A percentile compares a stretch with the other conserved stretches of the same genome.
Evolutionary conservation across 2,797 vertebrate species (phyloP).

Genomic region (Lophius americanus): DNA sequence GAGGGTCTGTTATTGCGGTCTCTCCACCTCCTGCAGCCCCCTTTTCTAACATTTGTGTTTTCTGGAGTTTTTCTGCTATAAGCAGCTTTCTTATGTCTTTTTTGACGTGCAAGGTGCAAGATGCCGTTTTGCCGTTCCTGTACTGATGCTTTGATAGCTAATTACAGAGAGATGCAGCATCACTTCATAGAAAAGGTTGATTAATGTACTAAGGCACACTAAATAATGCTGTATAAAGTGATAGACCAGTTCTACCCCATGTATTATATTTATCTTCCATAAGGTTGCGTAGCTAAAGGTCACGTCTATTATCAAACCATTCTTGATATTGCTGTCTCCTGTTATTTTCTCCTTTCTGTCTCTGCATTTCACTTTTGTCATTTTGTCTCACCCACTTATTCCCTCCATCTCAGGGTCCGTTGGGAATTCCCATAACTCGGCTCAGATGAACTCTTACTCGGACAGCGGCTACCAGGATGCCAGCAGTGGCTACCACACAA

Average conservation of each 20-base stretch:
- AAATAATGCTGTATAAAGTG: constrained; percentile 12
- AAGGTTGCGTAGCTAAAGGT: constrained; percentile 61
- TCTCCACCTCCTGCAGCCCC: constrained; percentile 36
- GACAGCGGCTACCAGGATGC: constrained; percentile 98
- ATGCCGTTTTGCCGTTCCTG: constrained; percentile 5
- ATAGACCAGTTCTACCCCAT: constrained; percentile 18
- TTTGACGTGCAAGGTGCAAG: neutral
- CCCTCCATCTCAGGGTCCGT: constrained; percentile 82
- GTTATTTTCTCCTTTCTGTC: constrained; percentile 7
- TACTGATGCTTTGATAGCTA: constrained; percentile 1
- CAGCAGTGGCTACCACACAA: constrained; percentile 89
- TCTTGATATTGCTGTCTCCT: constrained; percentile 27
- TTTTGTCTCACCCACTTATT: neutral
- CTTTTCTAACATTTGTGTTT: constrained; percentile 9
- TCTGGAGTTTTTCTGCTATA: neutral
- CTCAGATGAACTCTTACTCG: constrained; percentile 98
- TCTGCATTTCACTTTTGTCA: constrained; percentile 21
- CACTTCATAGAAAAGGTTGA: constrained; percentile 33
- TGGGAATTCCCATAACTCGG: constrained; percentile 95
- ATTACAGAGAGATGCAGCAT: constrained; percentile 19
- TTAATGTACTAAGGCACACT: constrained; percentile 21
- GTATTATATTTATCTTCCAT: constrained; percentile 52
- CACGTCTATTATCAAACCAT: constrained; percentile 55
- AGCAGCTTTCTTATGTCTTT: neutral
- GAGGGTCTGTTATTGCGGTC: constrained; percentile 92